Conservation (phyloP, 2,113 vertebrate species). For the Pseudorectes ferrugineus region DNA sequence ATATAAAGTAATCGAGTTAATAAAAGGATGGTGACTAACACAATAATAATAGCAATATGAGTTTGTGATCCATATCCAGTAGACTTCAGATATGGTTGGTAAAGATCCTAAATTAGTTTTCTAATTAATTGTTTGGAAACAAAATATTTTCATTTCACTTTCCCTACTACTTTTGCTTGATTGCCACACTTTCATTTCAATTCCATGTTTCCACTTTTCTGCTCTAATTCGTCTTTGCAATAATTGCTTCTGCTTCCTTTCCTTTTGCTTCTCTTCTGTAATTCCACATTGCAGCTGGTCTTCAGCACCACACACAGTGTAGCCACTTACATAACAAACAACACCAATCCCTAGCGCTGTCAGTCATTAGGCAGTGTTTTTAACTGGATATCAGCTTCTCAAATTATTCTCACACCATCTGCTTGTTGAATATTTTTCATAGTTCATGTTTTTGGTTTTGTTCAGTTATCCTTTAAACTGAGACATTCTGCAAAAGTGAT, state of each 20-base stretch:
- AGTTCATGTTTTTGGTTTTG: slow-evolving; percentile 43
- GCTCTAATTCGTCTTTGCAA: background rate
- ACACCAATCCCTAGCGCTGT: background rate
- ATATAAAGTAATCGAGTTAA: slow-evolving; percentile 44
- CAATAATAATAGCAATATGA: slow-evolving; percentile 1
- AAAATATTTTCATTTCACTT: slow-evolving; percentile 59
- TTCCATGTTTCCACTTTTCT: slow-evolving; percentile 34
- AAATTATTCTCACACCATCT: slow-evolving; percentile 58
- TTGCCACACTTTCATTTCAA: slow-evolving; percentile 13
- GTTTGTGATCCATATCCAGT: slow-evolving; percentile 51
- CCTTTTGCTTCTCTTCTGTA: background rate
- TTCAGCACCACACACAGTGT: background rate
- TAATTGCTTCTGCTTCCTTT: slow-evolving; percentile 38
- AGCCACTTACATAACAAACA: background rate
- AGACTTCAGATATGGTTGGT: slow-evolving; percentile 43
- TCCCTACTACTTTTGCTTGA: slow-evolving; percentile 25
- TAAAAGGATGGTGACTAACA: slow-evolving; percentile 21
- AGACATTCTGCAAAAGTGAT: slow-evolving; percentile 19
- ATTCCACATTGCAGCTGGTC: background rate
- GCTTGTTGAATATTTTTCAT: slow-evolving; percentile 60
- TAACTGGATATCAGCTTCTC: slow-evolving; percentile 33
- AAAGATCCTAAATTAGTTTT: slow-evolving; percentile 46
- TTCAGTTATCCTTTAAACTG: slow-evolving; percentile 39
- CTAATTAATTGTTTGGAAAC: slow-evolving; percentile 67
- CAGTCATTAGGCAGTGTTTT: slow-evolving; percentile 47